Conservation (phyloP, 2,888 invertebrate genomes). For the Arenicola marina region DNA sequence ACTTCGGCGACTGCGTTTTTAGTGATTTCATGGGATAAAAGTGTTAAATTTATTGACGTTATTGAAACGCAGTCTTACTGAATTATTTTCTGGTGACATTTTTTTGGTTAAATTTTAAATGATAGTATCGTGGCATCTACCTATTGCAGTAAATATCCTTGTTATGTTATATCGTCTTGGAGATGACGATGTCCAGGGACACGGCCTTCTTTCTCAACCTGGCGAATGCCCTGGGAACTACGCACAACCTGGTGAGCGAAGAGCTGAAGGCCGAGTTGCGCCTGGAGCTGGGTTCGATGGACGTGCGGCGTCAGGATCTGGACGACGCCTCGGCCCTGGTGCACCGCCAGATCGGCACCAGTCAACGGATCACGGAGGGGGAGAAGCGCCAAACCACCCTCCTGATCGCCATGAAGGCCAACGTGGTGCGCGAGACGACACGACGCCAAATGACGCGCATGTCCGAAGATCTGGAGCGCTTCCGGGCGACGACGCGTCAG, state of each 20-base stretch:
- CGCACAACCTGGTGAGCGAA: not conserved
- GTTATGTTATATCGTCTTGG: too few relatives aligned
- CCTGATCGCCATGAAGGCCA: conserved; percentile 15
- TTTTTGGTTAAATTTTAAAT: too few relatives aligned
- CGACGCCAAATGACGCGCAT: not conserved
- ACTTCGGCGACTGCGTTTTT: too few relatives aligned
- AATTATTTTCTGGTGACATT: too few relatives aligned
- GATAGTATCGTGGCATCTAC: too few relatives aligned
- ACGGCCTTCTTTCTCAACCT: too few relatives aligned
- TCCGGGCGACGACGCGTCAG: not conserved
- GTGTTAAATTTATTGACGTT: too few relatives aligned
- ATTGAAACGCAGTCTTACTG: too few relatives aligned
- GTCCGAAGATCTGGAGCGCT: conserved; percentile 2
- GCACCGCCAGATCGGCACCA: conserved; percentile 16
- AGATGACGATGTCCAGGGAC: too few relatives aligned
- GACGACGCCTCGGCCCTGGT: conserved; percentile 14
- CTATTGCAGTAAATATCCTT: too few relatives aligned
- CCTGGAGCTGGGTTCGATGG: not conserved
- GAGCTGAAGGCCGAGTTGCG: not conserved
- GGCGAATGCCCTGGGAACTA: too few relatives aligned
- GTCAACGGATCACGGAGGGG: conserved; percentile 14
- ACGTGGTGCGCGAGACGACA: conserved; percentile 9
- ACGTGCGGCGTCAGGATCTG: not conserved
- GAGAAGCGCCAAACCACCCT: conserved; percentile 10
- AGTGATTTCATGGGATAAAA: too few relatives aligned